Evolutionary conservation across 2,888 invertebrate species (phyloP).

Genomic region (Trissolcus japonicus): DNA sequence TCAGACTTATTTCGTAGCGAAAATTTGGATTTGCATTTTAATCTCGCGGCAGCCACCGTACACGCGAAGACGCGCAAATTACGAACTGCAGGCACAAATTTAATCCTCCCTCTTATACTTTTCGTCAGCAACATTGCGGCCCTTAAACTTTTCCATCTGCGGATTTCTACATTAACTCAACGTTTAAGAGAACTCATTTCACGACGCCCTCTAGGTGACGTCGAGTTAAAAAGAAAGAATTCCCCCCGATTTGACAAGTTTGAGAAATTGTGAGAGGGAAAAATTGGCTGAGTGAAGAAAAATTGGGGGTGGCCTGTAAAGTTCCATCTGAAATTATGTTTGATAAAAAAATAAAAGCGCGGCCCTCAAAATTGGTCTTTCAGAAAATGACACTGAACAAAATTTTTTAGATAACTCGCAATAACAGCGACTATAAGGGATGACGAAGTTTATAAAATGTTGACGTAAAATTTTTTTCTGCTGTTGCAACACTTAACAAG

Average conservation of each 20-base stretch:
- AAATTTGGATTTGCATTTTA: slow-evolving; percentile 72
- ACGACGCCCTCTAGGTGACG: slow-evolving; percentile 45
- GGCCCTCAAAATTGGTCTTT: too few relatives aligned
- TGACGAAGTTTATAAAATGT: slow-evolving; percentile 19
- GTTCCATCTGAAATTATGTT: too few relatives aligned
- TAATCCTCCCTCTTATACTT: slow-evolving; percentile 63
- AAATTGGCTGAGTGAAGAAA: slow-evolving; percentile 13
- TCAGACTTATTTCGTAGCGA: slow-evolving; percentile 67
- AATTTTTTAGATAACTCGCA: too few relatives aligned
- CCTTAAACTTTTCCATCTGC: slow-evolving; percentile 62
- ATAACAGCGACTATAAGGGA: too few relatives aligned
- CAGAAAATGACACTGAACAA: too few relatives aligned
- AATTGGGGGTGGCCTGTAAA: too few relatives aligned
- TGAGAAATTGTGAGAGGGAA: background rate
- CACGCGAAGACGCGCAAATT: slow-evolving; percentile 64
- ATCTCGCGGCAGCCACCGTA: slow-evolving; percentile 59
- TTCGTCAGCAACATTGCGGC: slow-evolving; percentile 48
- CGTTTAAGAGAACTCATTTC: slow-evolving; percentile 65
- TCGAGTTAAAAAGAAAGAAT: slow-evolving; percentile 39
- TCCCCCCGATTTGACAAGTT: slow-evolving; percentile 43
- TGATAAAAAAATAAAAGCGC: too few relatives aligned
- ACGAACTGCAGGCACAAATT: slow-evolving; percentile 67
- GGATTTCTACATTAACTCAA: slow-evolving; percentile 66
- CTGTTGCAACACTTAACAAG: slow-evolving; percentile 17
- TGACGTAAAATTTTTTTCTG: slow-evolving; percentile 20